phyloP scores from a whole-genome alignment of 2,888 invertebrate genomes.

The Stenoptilia bipunctidactyla region DNA sequence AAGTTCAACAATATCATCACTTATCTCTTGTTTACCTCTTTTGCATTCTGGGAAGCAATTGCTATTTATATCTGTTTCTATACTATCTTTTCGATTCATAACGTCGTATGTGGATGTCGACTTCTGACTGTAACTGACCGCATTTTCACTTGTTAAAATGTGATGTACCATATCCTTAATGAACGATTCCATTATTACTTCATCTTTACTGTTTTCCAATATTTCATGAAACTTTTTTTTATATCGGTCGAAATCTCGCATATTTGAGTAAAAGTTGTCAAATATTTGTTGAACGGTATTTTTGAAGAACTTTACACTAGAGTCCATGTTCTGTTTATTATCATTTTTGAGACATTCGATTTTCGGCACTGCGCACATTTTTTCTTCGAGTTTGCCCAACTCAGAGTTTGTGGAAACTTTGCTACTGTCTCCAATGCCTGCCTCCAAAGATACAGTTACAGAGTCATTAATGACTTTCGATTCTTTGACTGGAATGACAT shows the following conservation, averaged over 20 bases:
- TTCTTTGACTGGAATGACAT: constrained; percentile 44
- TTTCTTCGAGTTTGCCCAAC: constrained; percentile 37
- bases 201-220: constrained; percentile 33
- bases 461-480: constrained; percentile 10
- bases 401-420: constrained; percentile 33
- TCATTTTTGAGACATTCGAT: too few relatives aligned
- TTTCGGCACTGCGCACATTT: constrained; percentile 35
- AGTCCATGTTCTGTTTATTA: constrained; percentile 26
- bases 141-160: constrained; percentile 37
- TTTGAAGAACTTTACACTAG: constrained; percentile 46
- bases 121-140: constrained; percentile 13
- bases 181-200: constrained; percentile 49
- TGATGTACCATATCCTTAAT: constrained; percentile 49
- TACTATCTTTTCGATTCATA: neutral
- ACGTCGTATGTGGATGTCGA: too few relatives aligned
- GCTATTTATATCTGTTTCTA: neutral
- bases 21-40: neutral
- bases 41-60: neutral
- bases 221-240: constrained; percentile 48
- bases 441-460: too few relatives aligned
- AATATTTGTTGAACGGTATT: constrained; percentile 49
- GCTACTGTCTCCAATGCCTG: constrained; percentile 12
- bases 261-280: constrained; percentile 39
- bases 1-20: constrained; percentile 31
- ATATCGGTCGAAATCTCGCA: constrained; percentile 45